phyloP scores from a whole-genome alignment of 2,888 invertebrate genomes.

The Hemicrepidius hirtus region DNA sequence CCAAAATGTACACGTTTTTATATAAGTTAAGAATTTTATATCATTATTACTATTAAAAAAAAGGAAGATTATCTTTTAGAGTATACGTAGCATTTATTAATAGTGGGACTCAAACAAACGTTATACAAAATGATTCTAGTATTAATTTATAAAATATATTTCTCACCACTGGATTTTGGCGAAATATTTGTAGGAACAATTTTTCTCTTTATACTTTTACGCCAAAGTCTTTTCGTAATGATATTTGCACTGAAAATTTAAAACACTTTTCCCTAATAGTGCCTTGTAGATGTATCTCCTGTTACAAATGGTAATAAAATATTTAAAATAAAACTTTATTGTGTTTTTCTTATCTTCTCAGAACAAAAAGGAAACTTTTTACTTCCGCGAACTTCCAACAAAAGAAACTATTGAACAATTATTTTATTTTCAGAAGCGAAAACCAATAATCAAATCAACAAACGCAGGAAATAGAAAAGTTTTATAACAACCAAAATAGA shows the following conservation, averaged over 20 bases:
- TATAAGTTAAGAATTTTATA: constrained; percentile 35
- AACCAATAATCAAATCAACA: no score
- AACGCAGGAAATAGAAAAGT: no score
- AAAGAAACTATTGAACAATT: no score
- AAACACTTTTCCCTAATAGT: constrained; percentile 56
- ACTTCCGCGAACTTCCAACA: no score
- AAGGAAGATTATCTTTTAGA: constrained; percentile 19
- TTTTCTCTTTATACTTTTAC: constrained; percentile 29
- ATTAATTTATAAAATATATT: constrained; percentile 9
- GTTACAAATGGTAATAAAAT: constrained; percentile 44
- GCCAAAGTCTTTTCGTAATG: constrained; percentile 34
- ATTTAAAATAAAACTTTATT: neutral
- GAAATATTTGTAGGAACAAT: constrained; percentile 17
- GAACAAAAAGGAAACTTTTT: no score
- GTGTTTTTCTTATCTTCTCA: neutral
- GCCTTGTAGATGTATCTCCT: constrained; percentile 56
- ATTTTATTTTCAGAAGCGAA: no score
- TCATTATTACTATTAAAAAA: constrained; percentile 30
- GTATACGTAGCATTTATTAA: constrained; percentile 16
- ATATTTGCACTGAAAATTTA: constrained; percentile 47
- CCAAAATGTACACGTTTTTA: constrained; percentile 41
- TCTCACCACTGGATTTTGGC: constrained; percentile 35
- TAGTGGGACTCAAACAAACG: constrained; percentile 43
- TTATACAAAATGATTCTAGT: constrained; percentile 19
- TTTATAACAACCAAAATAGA: no score